Evolutionary conservation across 37 sponge, comb jelly and placozoan genomes (phyloP), one percentile per base, ranked within the genome.

Genomic region (Oopsacas minuta): DNA sequence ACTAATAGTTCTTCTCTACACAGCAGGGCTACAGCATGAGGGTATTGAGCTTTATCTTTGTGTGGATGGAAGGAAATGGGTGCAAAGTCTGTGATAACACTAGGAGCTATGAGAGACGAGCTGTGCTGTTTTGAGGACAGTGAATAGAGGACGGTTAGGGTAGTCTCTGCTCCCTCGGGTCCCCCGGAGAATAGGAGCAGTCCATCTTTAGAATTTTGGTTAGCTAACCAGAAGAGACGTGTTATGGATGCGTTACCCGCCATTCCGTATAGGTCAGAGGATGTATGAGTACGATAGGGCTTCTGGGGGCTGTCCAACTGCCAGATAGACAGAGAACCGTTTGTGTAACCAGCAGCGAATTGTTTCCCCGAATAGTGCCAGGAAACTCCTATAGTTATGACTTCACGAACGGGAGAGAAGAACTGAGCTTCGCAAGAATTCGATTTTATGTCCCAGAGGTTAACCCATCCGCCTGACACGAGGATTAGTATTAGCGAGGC

Each of bases 1-100:
- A 61, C 17, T 34, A 61, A 32, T n/a, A 61, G 75, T 34, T 61
- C 75, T n/a, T 61, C 75, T 5, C 75, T 10, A 12, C 75, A 61
- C 17, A 61, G 75, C 32, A 61, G 7, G 28, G 75, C 75, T 34
- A 61, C 30, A 3, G 75, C 75, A 34, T 61, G 75, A n/a, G 75
- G 75, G 75, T 25, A 61, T 34, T 61, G 75, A 5, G 75, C 75
- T 34, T 61, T 61, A 34, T 61, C 75, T 3, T 12, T 3, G 75
- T 61, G 75, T 12, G 75, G 75, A 34, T 61, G 75, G 75, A 61
- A 61, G 3, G 75, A 61, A 61, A 61, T 61, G 75, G 75, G 75
- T 5, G 75, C 30, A 34, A 61, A 61, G 75, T 61, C 75, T 5
- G 20, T 61, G 7, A 61, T 61, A 61, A 61, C 75, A 34, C 17